Evolutionary conservation across 2,797 vertebrate genomes (phyloP), one percentile per base, ranked within the genome.

Genomic region (Lepus oiostolus): DNA sequence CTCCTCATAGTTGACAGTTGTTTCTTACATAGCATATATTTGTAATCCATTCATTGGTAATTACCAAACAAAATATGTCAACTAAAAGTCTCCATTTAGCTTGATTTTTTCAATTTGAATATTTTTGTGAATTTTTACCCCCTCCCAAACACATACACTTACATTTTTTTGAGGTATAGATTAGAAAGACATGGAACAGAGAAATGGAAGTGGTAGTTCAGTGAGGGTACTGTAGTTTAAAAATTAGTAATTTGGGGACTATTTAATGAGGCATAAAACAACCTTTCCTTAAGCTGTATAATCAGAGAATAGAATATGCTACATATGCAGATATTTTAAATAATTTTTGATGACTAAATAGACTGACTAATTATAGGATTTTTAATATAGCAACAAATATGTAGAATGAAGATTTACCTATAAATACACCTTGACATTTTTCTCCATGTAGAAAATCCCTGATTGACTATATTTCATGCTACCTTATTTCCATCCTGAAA

Each of bases 271-370:
- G 86, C 35, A 77, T 28, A 1, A 6, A 3, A 30, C 13, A 0
- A 70, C 1, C 0, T 65, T 87, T 82, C 77, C 32, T 11, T 88
- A 5, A 63, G 47, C 12, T 70, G 2, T 21, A 32, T 75, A 84
- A 94, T 77, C 71, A 7, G 7, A 47, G 42, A 47, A 47, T 47
- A 83, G 7, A 54, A 83, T 2, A 42, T 74, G 4, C 14, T 70
- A 35, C 2, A 50, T 17, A 38, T 87, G 2, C 2, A 75, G 60
- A 30, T 32, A 67, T 68, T 52, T 54, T 4, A 79, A 93, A 71
- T 47, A 85, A 86, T 60, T 62, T 79, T 67, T 85, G 58, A 52
- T 83, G n/a, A 85, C 17, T 62, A 35, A 93, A 38, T 32, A 77
- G 7, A 7, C 14, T 92, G 85, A 79, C 1, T 30, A 70, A 47